Conservation (phyloP, 2,113 vertebrate species). For the Ascaphus truei region DNA sequence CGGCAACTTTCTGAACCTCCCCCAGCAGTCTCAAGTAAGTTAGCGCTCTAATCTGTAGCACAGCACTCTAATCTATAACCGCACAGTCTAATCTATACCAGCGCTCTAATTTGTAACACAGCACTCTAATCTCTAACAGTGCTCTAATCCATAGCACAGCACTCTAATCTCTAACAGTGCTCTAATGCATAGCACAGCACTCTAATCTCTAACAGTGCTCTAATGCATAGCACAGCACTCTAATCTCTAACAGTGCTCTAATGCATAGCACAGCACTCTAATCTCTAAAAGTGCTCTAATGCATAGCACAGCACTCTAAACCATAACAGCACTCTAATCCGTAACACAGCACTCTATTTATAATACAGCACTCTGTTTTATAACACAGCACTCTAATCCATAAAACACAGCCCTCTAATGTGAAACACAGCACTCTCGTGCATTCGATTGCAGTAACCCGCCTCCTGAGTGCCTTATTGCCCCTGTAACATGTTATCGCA, state of each 20-base stretch:
- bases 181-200: neutral
- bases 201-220: neutral
- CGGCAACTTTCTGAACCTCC: conserved; percentile 98
- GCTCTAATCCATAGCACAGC: neutral
- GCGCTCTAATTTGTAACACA: neutral
- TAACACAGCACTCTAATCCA: neutral
- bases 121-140: too few relatives aligned
- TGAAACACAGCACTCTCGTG: neutral
- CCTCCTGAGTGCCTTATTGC: neutral
- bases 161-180: neutral
- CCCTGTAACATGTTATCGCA: neutral
- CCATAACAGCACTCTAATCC: neutral
- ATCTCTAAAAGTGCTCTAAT: too few relatives aligned
- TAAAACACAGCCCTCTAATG: neutral
- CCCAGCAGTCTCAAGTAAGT: conserved; percentile 91
- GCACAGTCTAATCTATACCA: neutral
- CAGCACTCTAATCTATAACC: neutral
- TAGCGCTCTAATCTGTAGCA: neutral
- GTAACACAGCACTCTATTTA: neutral
- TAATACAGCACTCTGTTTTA: neutral
- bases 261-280: neutral
- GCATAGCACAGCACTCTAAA: neutral
- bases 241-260: neutral
- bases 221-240: neutral
- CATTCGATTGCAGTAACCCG: neutral